Conservation (phyloP, 2,888 invertebrate species). For the Lepidochitona cinerea region DNA sequence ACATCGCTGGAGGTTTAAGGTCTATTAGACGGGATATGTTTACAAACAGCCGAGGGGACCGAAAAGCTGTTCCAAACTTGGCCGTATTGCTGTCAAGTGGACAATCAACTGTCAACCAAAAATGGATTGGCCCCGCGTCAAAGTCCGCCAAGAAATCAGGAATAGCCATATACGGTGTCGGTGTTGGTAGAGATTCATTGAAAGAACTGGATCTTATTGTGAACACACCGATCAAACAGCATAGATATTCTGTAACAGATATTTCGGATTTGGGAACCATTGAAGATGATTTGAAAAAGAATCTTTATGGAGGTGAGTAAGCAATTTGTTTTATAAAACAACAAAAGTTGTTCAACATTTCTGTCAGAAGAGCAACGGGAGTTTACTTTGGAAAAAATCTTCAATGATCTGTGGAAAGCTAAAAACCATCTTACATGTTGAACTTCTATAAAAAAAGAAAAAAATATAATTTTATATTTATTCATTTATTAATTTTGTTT, state of each 20-base stretch:
- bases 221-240: conserved; percentile 23
- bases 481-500: no score
- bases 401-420: no score
- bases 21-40: neutral
- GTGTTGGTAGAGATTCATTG: neutral
- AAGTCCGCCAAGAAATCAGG: neutral
- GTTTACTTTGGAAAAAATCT: no score
- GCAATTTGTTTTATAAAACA: no score
- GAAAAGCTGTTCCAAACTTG: neutral
- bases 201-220: conserved; percentile 30
- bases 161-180: neutral
- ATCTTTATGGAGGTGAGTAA: conserved; percentile 34
- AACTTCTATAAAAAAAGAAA: no score
- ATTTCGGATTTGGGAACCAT: conserved; percentile 27
- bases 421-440: no score
- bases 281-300: conserved; percentile 13
- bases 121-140: conserved; percentile 27
- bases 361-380: no score
- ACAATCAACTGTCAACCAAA: conserved; percentile 28
- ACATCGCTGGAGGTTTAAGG: neutral
- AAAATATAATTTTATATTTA: no score
- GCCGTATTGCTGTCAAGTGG: neutral
- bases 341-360: no score
- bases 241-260: conserved; percentile 27
- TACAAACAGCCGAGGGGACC: neutral